These are phyloP conservation scores for Oxystoma pomonae DNA, from an alignment of 2,888 invertebrate species.

Conservation along the genomic window DNA sequence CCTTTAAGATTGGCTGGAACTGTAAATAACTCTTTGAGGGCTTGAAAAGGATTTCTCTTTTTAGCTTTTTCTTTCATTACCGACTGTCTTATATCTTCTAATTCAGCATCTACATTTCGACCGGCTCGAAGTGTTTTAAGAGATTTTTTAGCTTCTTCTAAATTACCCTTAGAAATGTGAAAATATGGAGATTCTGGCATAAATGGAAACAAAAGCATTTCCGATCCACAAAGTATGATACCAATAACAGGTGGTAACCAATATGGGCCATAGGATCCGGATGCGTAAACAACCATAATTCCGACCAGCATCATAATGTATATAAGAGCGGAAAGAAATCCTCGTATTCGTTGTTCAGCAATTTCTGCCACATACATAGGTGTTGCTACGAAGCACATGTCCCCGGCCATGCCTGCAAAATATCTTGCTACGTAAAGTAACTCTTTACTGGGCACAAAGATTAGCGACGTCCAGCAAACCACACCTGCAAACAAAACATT, in stretches of 20 bases:
- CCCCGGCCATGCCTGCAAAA: constrained; percentile 36
- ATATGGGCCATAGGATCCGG: constrained; percentile 35
- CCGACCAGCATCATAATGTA: constrained; percentile 43
- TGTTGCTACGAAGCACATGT: constrained; percentile 42
- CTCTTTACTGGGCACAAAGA: constrained; percentile 32
- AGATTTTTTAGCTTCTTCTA: constrained; percentile 35
- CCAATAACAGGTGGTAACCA: constrained; percentile 40
- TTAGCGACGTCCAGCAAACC: constrained; percentile 38
- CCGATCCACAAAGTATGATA: constrained; percentile 32
- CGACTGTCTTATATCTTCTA: constrained; percentile 37
- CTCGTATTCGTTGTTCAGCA: constrained; percentile 42
- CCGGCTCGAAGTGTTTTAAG: constrained; percentile 33
- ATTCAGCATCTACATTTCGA: constrained; percentile 35
- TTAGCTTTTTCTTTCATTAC: constrained; percentile 37
- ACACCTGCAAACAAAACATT: constrained; percentile 15
- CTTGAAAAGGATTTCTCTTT: constrained; percentile 29
- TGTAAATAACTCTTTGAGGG: neutral
- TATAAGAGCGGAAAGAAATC: constrained; percentile 40
- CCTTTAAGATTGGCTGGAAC: constrained; percentile 29
- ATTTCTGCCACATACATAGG: constrained; percentile 46
- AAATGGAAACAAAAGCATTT: constrained; percentile 38
- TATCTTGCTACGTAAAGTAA: constrained; percentile 37
- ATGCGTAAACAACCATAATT: constrained; percentile 34
- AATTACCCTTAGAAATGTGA: constrained; percentile 34
- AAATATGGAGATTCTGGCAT: constrained; percentile 44